Evolutionary conservation across 2,797 vertebrate genomes (phyloP).

Genomic region (Ataeniobius toweri): DNA sequence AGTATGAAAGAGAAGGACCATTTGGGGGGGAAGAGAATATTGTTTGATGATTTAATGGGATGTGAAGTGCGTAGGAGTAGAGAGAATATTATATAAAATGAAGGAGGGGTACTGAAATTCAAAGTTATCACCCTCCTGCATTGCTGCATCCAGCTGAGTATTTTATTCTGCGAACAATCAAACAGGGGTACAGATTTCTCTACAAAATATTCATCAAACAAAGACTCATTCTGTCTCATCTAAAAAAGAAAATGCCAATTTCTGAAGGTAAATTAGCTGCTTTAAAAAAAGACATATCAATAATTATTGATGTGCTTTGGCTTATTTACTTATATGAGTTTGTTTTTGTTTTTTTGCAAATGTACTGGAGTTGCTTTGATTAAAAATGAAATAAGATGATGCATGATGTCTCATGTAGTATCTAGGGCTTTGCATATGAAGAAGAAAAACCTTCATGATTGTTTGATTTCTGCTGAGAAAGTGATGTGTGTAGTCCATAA

Average conservation of each 20-base stretch:
- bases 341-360: slow-evolving; percentile 11
- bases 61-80: slow-evolving; percentile 33
- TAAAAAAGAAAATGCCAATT: slow-evolving; percentile 2
- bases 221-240: slow-evolving; percentile 30
- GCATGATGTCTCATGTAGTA: slow-evolving; percentile 10
- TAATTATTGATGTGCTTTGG: slow-evolving; percentile 19
- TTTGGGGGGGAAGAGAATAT: slow-evolving; percentile 10
- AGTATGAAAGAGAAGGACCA: slow-evolving; percentile 28
- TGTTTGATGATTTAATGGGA: slow-evolving; percentile 57
- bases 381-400: slow-evolving; percentile 29
- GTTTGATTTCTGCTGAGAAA: background rate
- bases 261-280: slow-evolving; percentile 13
- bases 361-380: slow-evolving; percentile 20
- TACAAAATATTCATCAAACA: slow-evolving; percentile 29
- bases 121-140: background rate
- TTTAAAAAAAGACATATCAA: slow-evolving; percentile 14
- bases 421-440: background rate
- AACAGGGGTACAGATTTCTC: slow-evolving; percentile 4
- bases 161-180: slow-evolving; percentile 15
- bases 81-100: slow-evolving; percentile 29
- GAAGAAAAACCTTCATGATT: background rate
- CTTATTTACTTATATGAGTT: slow-evolving; percentile 36
- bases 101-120: slow-evolving; percentile 1
- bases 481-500: background rate
- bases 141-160: background rate